These are phyloP conservation scores for Masnerella sp. DNA, from an alignment of 2,888 invertebrate species.

Conservation along the genomic window DNA sequence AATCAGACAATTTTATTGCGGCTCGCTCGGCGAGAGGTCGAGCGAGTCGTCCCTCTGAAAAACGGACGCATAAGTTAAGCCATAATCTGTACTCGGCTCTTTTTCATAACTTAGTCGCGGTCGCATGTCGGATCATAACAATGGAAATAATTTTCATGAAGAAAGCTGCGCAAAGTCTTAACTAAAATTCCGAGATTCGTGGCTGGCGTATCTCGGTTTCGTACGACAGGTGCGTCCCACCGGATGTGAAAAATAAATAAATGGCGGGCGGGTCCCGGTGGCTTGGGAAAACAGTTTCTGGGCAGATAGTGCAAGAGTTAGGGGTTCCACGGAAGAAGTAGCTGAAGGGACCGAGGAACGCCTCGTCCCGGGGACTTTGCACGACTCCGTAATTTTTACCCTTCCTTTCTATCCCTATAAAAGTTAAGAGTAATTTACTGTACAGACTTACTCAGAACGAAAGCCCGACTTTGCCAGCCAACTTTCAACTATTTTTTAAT, in stretches of 20 bases:
- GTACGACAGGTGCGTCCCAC: conserved; percentile 60
- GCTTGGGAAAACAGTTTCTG: conserved; percentile 70
- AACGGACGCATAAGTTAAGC: no score
- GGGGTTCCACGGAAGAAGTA: conserved; percentile 66
- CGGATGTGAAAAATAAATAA: conserved; percentile 72
- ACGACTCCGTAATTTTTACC: conserved; percentile 77
- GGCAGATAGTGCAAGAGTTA: conserved; percentile 75
- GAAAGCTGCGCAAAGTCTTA: conserved; percentile 27
- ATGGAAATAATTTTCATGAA: conserved; percentile 33
- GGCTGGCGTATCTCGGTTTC: conserved; percentile 40
- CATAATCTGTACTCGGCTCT: no score
- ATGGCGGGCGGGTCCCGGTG: conserved; percentile 71
- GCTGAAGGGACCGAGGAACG: conserved; percentile 60
- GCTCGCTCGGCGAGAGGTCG: no score
- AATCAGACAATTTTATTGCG: no score
- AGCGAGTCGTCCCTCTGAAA: no score
- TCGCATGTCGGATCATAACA: conserved; percentile 17
- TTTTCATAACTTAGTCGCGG: conserved; percentile 7
- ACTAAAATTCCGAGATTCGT: conserved; percentile 40
- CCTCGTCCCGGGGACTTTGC: conserved; percentile 66
- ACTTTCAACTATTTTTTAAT: conserved; percentile 8
- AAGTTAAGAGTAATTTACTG: conserved; percentile 77
- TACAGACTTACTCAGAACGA: conserved; percentile 62
- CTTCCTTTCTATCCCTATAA: conserved; percentile 63
- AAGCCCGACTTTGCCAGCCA: neutral